Evolutionary conservation across 2,797 vertebrate genomes (phyloP), one percentile per base, ranked within the genome.

Genomic region (Liasis olivaceus): DNA sequence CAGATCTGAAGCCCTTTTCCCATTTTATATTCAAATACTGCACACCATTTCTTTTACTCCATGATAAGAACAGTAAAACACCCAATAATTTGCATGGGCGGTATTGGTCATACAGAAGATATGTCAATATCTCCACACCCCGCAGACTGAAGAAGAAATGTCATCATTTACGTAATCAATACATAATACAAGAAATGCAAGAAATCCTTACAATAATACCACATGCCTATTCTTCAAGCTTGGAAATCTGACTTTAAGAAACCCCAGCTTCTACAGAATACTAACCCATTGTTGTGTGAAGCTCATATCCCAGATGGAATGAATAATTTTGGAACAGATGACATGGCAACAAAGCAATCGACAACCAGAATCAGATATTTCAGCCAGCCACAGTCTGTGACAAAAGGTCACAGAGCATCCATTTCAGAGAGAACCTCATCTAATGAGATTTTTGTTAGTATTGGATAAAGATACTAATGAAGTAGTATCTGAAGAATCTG

Each of bases 381-480:
- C 51, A 89, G 92, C 59, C 51, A 81, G 87, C 14, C 54, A 56
- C n/a, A 89, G 93, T 51, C 28, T 87, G 58, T 81, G 77, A 56
- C n/a, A 58, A 20, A 90, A 62, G 2, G 77, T 81, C 77, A 81
- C 12, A 60, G 0, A 4, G 24, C 0, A 0, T 11, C 63, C 64
- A 54, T 90, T 93, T 87, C 36, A 87, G 88, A 64, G 28, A 81
- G n/a, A 93, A 47, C 66, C 88, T 84, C 64, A 84, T 87, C 54
- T 81, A 58, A 26, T 77, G 59, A 87, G 31, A 31, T 84, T 92
- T 87, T 84, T 88, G 90, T 93, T 93, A 93, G 47, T 90, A 69
- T 20, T 87, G 59, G 20, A 84, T 59, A 36, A 92, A 89, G n/a
- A 64, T 42, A 42, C 42, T 42, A 42, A 42, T 42, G 42, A 42